Base-by-base conservation (phyloP, 2,888 invertebrate genomes). In the Drosophila atripex region DNA sequence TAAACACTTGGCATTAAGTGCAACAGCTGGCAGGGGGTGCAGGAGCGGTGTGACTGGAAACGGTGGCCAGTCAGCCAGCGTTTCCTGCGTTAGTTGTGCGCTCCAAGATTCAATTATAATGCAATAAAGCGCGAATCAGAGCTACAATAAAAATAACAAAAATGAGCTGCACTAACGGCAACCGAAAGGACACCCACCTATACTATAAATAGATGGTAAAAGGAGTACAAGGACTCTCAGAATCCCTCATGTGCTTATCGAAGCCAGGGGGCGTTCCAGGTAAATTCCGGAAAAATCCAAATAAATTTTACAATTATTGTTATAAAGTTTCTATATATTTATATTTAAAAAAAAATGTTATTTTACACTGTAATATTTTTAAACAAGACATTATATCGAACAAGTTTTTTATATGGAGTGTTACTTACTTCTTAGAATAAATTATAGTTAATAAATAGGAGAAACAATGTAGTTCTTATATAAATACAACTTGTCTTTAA, bases 61-160 rank as follows among this genome's bases (percentile, higher is more conserved):
- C 60, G 41, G 69, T 73, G 75, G 72, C 53, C 85, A 80, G 87
- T 85, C 86, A 82, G 86, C 64, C 87, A 82, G 68, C 86, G 86
- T 87, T 82, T 88, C 80, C 86, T 88, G 83, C 86, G 80, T 88
- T 86, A 80, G 80, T 82, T 82, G 83, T 82, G 82, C 83, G 80
- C 87, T 88, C 88, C 78, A 89, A 90, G 84, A 89, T 89, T 89
- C 89, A 89, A 89, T 90, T 90, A 89, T 88, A 89, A 88, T 87
- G 88, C 87, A 89, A 90, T 90, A 86, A 90, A 88, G 88, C 84
- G 84, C 80, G 88, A 89, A 89, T 89, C 88, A 89, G 77, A 76
- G 84, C 77, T 76, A 76, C 80, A 83, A 87, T 80, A 86, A 86
- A 84, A 80, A 85, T 76, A 85, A 80, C 80, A 87, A 85, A 76